These are phyloP conservation scores for Sylvicapra grimmia DNA, from an alignment of 2,113 vertebrate genomes.

Conservation along the genomic window DNA sequence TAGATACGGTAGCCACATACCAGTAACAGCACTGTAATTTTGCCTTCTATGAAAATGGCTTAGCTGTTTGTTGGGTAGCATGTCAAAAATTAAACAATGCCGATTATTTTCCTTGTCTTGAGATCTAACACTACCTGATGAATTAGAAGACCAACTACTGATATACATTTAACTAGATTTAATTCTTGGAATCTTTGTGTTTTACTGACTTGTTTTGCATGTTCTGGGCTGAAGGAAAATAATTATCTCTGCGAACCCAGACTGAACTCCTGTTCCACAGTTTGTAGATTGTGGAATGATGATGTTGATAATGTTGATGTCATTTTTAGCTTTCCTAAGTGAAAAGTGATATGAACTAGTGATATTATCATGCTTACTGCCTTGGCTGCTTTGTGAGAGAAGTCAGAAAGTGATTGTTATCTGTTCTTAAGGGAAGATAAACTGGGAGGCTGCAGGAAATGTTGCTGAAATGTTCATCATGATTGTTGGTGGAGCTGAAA, in stretches of 20 bases:
- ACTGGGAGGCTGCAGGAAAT: not conserved
- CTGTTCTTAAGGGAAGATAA: not conserved
- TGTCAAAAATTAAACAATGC: conserved; percentile 59
- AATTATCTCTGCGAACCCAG: conserved; percentile 33
- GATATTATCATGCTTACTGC: conserved; percentile 17
- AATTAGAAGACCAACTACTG: conserved; percentile 28
- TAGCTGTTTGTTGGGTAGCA: conserved; percentile 45
- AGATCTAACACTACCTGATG: conserved; percentile 45
- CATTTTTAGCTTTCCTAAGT: conserved; percentile 56
- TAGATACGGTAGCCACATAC: not conserved
- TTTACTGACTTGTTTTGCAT: conserved; percentile 14
- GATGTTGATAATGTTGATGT: conserved; percentile 40
- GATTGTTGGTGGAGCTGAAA: not conserved
- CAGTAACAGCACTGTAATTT: conserved; percentile 21
- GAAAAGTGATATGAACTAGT: conserved; percentile 50
- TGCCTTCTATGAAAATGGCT: conserved; percentile 26
- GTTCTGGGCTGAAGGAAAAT: conserved; percentile 8
- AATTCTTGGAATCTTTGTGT: conserved; percentile 48
- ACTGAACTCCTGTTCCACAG: conserved; percentile 9
- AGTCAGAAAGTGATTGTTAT: conserved; percentile 34
- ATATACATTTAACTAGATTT: conserved; percentile 16
- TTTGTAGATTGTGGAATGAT: conserved; percentile 42
- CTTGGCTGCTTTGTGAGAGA: conserved; percentile 34
- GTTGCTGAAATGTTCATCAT: not conserved
- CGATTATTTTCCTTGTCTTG: conserved; percentile 54